Conservation (phyloP, 2,113 vertebrate species). For the Barnardius zonarius region DNA sequence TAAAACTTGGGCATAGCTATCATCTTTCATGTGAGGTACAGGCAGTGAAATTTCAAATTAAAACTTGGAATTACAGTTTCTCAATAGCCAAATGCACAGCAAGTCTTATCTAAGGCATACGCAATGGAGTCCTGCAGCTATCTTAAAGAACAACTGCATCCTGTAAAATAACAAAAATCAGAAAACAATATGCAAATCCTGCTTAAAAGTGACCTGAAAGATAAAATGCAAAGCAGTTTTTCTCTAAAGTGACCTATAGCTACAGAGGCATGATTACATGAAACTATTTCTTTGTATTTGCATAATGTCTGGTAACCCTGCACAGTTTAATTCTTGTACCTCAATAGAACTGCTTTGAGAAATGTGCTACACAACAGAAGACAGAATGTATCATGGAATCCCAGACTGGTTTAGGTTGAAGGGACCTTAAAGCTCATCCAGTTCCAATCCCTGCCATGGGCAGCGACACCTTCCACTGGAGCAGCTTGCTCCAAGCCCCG, state of each 20-base stretch:
- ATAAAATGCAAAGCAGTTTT: neutral
- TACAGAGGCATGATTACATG: neutral
- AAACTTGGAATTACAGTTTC: constrained; percentile 22
- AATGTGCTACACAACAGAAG: neutral
- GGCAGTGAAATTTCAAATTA: neutral
- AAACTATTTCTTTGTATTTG: neutral
- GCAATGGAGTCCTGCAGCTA: neutral
- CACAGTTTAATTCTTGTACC: neutral
- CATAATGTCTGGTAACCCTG: neutral
- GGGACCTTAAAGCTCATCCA: neutral
- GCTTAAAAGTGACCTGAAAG: neutral
- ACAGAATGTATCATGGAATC: neutral
- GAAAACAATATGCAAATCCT: neutral
- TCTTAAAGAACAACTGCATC: neutral
- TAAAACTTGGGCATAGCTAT: neutral
- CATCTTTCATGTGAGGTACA: neutral
- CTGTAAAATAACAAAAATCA: neutral
- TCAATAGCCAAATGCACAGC: neutral
- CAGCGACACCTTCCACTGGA: neutral
- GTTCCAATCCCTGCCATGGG: neutral
- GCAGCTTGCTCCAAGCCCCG: neutral
- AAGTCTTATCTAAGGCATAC: neutral
- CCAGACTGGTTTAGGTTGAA: neutral
- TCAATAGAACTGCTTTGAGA: neutral
- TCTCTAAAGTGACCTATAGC: neutral